A percentile compares a stretch with the other conserved stretches of the same genome.
phyloP scores from a whole-genome alignment of 1,140 invertebrate species.

The Ceratina calcarata region DNA sequence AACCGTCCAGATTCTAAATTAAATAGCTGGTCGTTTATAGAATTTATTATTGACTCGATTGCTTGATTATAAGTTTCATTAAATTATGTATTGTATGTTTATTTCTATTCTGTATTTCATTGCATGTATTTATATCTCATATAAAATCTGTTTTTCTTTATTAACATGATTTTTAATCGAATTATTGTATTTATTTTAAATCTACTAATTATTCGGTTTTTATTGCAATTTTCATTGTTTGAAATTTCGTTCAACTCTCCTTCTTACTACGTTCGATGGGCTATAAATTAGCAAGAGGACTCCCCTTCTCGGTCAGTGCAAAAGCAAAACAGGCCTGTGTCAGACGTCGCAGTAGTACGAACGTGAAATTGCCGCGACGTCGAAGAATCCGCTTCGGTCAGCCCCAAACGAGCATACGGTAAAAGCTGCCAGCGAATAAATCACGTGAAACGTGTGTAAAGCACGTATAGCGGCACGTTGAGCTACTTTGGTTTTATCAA shows the following conservation, averaged over 20 bases:
- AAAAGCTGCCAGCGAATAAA: conserved; percentile 42
- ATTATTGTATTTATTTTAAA: too few species aligned
- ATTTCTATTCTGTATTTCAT: too few species aligned
- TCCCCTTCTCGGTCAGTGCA: conserved; percentile 7
- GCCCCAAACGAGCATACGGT: conserved; percentile 31
- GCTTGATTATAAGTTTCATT: too few species aligned
- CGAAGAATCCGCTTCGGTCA: conserved; percentile 41
- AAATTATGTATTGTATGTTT: too few species aligned
- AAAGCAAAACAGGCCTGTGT: conserved; percentile 30
- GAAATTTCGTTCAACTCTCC: not conserved
- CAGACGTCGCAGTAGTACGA: conserved; percentile 23
- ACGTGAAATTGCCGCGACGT: conserved; percentile 31
- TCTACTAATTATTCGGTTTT: too few species aligned
- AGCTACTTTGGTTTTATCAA: conserved; percentile 46
- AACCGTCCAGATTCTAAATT: not conserved
- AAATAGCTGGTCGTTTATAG: not conserved
- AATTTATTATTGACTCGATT: not conserved
- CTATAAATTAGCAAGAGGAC: conserved; percentile 52
- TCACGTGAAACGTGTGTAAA: conserved; percentile 50
- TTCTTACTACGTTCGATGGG: not conserved
- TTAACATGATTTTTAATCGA: too few species aligned
- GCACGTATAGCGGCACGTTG: not conserved
- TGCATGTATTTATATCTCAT: too few species aligned
- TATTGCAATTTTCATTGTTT: not conserved
- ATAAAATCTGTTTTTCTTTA: too few species aligned